phyloP scores from a whole-genome alignment of 2,113 vertebrate species.

The Canis aureus region DNA sequence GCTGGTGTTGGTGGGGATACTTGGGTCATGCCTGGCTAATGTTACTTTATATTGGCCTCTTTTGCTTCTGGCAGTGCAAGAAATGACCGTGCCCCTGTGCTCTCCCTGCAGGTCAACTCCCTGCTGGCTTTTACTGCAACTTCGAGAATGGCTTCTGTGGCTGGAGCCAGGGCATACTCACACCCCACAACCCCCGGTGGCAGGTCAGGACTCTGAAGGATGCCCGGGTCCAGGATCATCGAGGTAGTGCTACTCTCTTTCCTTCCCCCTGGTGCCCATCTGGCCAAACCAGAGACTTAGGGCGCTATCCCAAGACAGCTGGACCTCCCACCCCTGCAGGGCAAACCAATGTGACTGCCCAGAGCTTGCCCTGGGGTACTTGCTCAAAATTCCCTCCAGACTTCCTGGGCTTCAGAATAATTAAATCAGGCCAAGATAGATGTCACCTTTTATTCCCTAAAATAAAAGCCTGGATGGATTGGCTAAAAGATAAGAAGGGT shows the following conservation, averaged over 20 bases:
- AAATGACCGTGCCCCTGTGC: not conserved
- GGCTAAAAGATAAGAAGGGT: not conserved
- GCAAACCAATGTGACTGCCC: not conserved
- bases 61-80: not conserved
- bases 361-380: no score
- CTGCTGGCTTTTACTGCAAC: slow-evolving; percentile 95
- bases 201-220: slow-evolving; percentile 86
- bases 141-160: slow-evolving; percentile 95
- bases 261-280: not conserved
- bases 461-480: not conserved
- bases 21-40: not conserved
- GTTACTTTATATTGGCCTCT: not conserved
- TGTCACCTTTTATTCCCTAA: not conserved
- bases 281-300: not conserved
- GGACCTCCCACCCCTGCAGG: not conserved
- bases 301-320: not conserved
- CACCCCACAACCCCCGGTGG: slow-evolving; percentile 86
- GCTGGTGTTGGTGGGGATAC: not conserved
- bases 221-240: slow-evolving; percentile 48
- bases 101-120: slow-evolving; percentile 91
- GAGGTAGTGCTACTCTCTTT: slow-evolving; percentile 80
- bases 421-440: not conserved
- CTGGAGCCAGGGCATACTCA: slow-evolving; percentile 87
- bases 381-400: not conserved
- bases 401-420: not conserved